Conservation (phyloP, 1,140 invertebrate genomes). For the Neodiprion pinetum region DNA sequence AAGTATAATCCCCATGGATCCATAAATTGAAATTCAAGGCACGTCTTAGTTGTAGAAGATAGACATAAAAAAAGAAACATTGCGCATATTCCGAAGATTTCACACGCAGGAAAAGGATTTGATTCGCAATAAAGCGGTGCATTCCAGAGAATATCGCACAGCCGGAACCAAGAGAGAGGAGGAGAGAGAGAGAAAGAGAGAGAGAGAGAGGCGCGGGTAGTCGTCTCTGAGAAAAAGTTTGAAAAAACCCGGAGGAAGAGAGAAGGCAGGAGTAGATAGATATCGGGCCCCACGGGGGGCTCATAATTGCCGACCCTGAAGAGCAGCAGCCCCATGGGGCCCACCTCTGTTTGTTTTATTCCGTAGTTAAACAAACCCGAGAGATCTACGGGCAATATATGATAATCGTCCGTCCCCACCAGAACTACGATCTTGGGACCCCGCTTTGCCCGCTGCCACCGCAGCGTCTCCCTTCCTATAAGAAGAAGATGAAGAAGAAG, state of each 20-base stretch:
- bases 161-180: constrained; percentile 19
- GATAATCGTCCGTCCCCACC: constrained; percentile 54
- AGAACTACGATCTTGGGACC: constrained; percentile 21
- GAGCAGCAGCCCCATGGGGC: constrained; percentile 60
- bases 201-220: constrained; percentile 16
- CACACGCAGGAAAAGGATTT: not conserved
- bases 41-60: too few species aligned
- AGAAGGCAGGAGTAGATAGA: constrained; percentile 42
- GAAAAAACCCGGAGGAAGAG: constrained; percentile 20
- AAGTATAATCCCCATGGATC: too few species aligned
- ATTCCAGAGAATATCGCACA: not conserved
- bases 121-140: not conserved
- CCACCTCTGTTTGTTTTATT: constrained; percentile 62
- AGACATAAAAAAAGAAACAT: too few species aligned
- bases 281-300: constrained; percentile 55
- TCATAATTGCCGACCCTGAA: constrained; percentile 63
- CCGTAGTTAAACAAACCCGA: constrained; percentile 61
- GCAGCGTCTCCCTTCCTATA: constrained; percentile 21
- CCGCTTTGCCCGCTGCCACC: constrained; percentile 28
- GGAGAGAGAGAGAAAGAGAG: constrained; percentile 19
- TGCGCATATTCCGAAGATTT: not conserved
- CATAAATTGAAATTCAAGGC: too few species aligned
- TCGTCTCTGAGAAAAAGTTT: constrained; percentile 23
- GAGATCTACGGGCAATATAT: constrained; percentile 61
- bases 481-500: constrained; percentile 19